These are phyloP conservation scores for Caenorhabditis tropicalis DNA, from an alignment of 1,140 invertebrate species.

Conservation along the genomic window DNA sequence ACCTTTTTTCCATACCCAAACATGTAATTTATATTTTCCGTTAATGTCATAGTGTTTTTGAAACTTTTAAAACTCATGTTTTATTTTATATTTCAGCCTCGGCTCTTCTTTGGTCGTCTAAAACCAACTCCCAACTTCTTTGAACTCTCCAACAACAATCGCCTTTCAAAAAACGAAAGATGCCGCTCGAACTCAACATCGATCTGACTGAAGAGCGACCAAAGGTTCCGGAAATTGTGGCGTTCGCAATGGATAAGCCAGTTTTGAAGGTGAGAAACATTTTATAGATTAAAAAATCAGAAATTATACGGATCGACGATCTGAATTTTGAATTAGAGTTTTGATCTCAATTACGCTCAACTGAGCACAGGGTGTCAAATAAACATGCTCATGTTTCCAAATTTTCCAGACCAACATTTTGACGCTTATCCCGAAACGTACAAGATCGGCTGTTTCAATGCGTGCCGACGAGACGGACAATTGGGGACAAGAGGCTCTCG, in stretches of 20 bases:
- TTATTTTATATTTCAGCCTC: slow-evolving; percentile 3
- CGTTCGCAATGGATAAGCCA: background rate
- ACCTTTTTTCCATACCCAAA: background rate
- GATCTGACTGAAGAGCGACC: slow-evolving; percentile 12
- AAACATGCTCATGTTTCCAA: background rate
- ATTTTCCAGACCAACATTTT: slow-evolving; percentile 36
- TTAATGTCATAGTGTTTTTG: no score
- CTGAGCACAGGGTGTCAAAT: background rate
- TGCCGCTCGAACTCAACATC: slow-evolving; percentile 13
- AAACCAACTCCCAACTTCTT: background rate
- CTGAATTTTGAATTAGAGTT: background rate
- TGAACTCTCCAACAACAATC: background rate
- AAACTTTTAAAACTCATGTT: no score
- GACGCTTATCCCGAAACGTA: slow-evolving; percentile 58
- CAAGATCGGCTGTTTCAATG: slow-evolving; percentile 64
- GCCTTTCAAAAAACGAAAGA: background rate
- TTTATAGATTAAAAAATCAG: no score
- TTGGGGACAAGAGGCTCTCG: slow-evolving; percentile 64
- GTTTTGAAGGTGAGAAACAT: background rate
- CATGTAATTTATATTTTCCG: no score
- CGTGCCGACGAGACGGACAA: slow-evolving; percentile 66
- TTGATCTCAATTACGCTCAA: background rate
- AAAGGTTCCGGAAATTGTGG: slow-evolving; percentile 20
- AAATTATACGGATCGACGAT: no score
- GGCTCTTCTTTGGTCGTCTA: slow-evolving; percentile 34